phyloP scores from a whole-genome alignment of 2,113 vertebrate genomes.

The Pachycephala philippinensis region DNA sequence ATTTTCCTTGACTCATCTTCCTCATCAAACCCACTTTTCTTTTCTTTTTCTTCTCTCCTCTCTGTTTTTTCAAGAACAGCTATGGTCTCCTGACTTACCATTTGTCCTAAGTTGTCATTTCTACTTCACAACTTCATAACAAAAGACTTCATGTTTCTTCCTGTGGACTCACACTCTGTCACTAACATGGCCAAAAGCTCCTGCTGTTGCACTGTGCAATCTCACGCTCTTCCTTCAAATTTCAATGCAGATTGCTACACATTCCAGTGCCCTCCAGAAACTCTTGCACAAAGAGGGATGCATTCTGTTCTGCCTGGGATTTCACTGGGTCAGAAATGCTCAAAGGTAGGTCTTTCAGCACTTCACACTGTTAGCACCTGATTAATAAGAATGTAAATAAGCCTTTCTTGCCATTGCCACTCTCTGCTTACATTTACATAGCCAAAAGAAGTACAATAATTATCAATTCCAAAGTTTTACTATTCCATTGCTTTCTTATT shows the following conservation, averaged over 20 bases:
- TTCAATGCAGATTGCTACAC: neutral
- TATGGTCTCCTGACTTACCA: neutral
- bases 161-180: neutral
- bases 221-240: neutral
- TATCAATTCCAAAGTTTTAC: neutral
- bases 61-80: neutral
- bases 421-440: neutral
- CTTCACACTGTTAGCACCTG: neutral
- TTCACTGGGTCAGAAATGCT: neutral
- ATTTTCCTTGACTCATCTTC: neutral
- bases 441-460: neutral
- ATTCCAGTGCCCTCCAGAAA: neutral
- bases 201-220: neutral
- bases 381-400: neutral
- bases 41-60: fast-evolving
- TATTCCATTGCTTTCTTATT: neutral
- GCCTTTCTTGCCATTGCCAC: neutral
- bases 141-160: neutral
- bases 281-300: neutral
- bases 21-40: neutral
- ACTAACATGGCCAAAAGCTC: neutral
- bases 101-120: neutral
- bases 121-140: neutral
- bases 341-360: neutral
- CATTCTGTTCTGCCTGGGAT: neutral